A percentile compares a stretch with the other conserved stretches of the same genome.
Evolutionary conservation across 2,113 vertebrate genomes (phyloP).

Genomic region (Reinhardtius hippoglossoides): DNA sequence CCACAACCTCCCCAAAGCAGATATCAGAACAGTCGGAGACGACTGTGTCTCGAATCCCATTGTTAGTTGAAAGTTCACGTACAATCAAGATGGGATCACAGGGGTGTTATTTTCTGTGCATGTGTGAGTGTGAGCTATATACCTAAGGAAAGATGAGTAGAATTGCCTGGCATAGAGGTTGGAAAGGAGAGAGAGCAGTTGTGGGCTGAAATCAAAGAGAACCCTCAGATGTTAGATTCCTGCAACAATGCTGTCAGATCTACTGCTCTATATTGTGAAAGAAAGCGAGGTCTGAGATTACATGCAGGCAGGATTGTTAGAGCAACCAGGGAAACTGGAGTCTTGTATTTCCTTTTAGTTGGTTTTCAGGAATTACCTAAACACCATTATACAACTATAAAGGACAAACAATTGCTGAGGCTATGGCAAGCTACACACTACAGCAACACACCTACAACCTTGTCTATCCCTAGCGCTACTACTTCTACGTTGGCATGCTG

Average conservation of each 20-base stretch:
- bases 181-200: conserved; percentile 76
- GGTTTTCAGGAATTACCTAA: conserved; percentile 5
- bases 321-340: conserved; percentile 26
- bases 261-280: conserved; percentile 39
- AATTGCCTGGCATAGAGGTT: conserved; percentile 63
- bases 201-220: conserved; percentile 82
- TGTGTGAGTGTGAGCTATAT: conserved; percentile 47
- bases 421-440: conserved; percentile 21
- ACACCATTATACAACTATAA: conserved; percentile 7
- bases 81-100: conserved; percentile 42
- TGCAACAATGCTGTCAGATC: conserved; percentile 42
- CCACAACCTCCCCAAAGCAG: background rate
- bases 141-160: conserved; percentile 67
- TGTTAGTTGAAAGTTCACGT: conserved; percentile 58
- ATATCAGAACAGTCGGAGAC: conserved; percentile 60
- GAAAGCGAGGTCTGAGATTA: conserved; percentile 29
- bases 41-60: conserved; percentile 28
- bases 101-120: conserved; percentile 15
- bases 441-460: conserved; percentile 38
- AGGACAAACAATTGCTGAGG: conserved; percentile 36
- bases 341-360: background rate
- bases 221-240: conserved; percentile 60
- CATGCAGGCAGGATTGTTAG: conserved; percentile 36
- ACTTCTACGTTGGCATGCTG: conserved; percentile 28
- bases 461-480: conserved; percentile 54